Evolutionary conservation across 2,797 vertebrate genomes (phyloP).

Genomic region (Enteromius anoplus): DNA sequence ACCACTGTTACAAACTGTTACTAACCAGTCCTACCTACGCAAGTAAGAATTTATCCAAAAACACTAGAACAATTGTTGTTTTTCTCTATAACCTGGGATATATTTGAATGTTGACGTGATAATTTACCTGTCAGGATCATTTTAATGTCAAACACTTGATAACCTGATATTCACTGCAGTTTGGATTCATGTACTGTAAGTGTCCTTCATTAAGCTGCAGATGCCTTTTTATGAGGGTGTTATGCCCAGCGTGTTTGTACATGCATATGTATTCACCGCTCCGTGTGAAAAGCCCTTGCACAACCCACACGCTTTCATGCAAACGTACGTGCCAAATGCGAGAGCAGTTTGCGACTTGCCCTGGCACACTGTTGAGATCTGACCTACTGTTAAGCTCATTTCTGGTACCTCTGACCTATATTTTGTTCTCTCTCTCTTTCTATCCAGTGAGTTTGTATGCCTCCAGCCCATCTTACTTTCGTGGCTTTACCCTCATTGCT

Average conservation of each 20-base stretch:
- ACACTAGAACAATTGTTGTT: not conserved
- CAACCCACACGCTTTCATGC: conserved; percentile 22
- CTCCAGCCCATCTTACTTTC: conserved; percentile 89
- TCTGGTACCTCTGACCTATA: conserved; percentile 65
- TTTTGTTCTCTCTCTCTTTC: conserved; percentile 53
- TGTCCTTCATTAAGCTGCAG: conserved; percentile 32
- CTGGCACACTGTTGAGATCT: conserved; percentile 52
- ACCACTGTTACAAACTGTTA: not conserved
- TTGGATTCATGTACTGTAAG: conserved; percentile 7
- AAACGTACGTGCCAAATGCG: conserved; percentile 26
- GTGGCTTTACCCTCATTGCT: conserved; percentile 94
- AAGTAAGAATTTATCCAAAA: not conserved
- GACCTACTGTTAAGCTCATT: conserved; percentile 47
- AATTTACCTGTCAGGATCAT: not conserved
- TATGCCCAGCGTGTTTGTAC: conserved; percentile 45
- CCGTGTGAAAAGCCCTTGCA: conserved; percentile 55
- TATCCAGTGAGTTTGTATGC: conserved; percentile 88
- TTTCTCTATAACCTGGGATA: not conserved
- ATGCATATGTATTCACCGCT: conserved; percentile 42
- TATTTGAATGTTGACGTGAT: not conserved
- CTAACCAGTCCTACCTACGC: not conserved
- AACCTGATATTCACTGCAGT: conserved; percentile 11
- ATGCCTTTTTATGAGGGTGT: conserved; percentile 35
- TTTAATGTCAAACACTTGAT: not conserved
- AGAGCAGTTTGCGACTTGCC: conserved; percentile 55